Evolutionary conservation across 2,888 invertebrate genomes (phyloP).

Genomic region (Lithosia quadra): DNA sequence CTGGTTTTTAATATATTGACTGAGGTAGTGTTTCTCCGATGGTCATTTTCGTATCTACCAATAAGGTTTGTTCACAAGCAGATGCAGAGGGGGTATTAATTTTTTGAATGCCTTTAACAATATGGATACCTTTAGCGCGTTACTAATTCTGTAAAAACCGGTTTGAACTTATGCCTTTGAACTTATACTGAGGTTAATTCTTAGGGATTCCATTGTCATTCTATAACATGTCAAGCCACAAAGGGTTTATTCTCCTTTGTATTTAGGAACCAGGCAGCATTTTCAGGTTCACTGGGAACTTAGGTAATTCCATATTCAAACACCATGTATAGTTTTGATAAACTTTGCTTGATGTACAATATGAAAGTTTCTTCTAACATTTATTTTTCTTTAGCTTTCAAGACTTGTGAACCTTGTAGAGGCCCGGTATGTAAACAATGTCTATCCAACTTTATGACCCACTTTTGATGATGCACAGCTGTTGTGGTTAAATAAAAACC

Average conservation of each 20-base stretch:
- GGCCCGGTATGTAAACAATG: slow-evolving; percentile 24
- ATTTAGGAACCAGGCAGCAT: background rate
- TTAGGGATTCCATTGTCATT: background rate
- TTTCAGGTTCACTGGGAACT: background rate
- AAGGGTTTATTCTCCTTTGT: background rate
- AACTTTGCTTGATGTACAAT: background rate
- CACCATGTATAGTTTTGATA: background rate
- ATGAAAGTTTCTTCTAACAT: background rate
- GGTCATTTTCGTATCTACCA: background rate
- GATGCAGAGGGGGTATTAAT: background rate
- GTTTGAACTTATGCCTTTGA: background rate
- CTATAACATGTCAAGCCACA: background rate
- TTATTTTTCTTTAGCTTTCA: slow-evolving; percentile 4
- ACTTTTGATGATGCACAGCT: slow-evolving; percentile 22
- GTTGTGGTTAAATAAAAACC: slow-evolving; percentile 28
- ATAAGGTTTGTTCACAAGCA: background rate
- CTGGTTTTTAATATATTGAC: background rate
- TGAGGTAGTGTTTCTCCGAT: background rate
- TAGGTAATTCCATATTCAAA: background rate
- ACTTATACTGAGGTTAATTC: background rate
- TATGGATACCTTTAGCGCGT: background rate
- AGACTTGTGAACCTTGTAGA: slow-evolving; percentile 2
- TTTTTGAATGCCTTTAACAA: background rate
- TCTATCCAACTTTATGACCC: slow-evolving; percentile 41
- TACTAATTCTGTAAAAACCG: background rate